Evolutionary conservation across 2,797 vertebrate genomes (phyloP).

Genomic region (Premnoplex brunnescens): DNA sequence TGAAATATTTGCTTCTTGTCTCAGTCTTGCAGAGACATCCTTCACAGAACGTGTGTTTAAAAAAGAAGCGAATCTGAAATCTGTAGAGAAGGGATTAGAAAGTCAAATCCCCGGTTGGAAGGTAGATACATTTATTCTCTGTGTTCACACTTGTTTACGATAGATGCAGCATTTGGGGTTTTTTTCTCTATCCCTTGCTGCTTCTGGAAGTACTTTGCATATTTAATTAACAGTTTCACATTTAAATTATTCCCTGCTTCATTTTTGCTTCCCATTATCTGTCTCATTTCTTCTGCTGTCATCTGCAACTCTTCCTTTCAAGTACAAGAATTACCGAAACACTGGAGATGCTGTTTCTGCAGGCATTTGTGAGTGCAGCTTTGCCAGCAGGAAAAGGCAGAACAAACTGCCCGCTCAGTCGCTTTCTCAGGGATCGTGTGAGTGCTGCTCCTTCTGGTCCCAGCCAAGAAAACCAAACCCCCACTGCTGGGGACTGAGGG

Average conservation of each 20-base stretch:
- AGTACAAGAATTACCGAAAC: background rate
- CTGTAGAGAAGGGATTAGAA: background rate
- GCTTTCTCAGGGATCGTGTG: background rate
- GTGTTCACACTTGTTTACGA: background rate
- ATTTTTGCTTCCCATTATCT: background rate
- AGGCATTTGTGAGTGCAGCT: background rate
- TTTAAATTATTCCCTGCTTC: background rate
- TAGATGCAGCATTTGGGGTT: background rate
- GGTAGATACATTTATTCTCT: background rate
- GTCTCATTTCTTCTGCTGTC: background rate
- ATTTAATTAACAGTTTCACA: slow-evolving; percentile 30
- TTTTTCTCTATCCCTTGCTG: background rate
- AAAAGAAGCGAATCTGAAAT: background rate
- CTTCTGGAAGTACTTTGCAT: background rate
- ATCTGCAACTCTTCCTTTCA: background rate
- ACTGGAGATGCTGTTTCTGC: background rate
- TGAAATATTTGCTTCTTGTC: slow-evolving; percentile 3
- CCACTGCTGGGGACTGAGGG: background rate
- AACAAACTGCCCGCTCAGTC: background rate
- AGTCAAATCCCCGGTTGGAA: background rate
- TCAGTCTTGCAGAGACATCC: background rate
- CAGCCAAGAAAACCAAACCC: too few relatives aligned
- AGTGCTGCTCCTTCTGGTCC: background rate
- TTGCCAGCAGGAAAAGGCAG: background rate
- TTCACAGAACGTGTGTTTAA: background rate